Evolutionary conservation across 2,888 invertebrate genomes (phyloP).

Genomic region (Tanypteryx hageni): DNA sequence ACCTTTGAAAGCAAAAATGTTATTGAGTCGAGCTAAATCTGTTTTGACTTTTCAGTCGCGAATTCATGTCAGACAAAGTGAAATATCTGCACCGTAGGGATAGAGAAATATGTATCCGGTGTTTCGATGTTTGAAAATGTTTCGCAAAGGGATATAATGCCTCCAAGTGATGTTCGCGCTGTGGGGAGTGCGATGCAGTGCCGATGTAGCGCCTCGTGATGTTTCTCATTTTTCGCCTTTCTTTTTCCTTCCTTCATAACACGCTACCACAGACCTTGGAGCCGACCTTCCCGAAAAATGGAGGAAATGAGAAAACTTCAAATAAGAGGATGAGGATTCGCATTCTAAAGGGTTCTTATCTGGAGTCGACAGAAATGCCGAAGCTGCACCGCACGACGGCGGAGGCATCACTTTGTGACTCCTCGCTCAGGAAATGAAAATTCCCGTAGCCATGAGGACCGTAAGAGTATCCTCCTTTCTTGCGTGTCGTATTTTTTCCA

Average conservation of each 20-base stretch:
- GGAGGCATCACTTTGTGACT: background rate
- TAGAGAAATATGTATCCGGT: too few species aligned
- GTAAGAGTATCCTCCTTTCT: background rate
- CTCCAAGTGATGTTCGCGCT: too few species aligned
- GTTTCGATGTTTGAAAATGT: too few species aligned
- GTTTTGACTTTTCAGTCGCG: too few species aligned
- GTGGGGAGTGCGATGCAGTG: too few species aligned
- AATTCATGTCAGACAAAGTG: too few species aligned
- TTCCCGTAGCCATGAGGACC: background rate
- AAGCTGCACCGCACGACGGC: background rate
- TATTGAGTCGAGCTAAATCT: too few species aligned
- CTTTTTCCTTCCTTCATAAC: background rate
- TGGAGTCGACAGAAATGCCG: background rate
- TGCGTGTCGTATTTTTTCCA: background rate
- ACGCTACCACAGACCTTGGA: background rate
- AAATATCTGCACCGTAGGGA: too few species aligned
- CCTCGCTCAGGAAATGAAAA: background rate
- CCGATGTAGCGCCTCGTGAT: too few species aligned
- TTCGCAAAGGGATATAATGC: too few species aligned
- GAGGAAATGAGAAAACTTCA: constrained; percentile 21
- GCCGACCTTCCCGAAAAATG: background rate
- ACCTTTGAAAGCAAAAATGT: too few species aligned
- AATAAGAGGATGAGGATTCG: background rate
- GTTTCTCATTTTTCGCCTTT: too few species aligned
- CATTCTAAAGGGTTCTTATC: background rate